Conservation (phyloP, 2,797 vertebrate species). For the Chaetodon trifasciatus region DNA sequence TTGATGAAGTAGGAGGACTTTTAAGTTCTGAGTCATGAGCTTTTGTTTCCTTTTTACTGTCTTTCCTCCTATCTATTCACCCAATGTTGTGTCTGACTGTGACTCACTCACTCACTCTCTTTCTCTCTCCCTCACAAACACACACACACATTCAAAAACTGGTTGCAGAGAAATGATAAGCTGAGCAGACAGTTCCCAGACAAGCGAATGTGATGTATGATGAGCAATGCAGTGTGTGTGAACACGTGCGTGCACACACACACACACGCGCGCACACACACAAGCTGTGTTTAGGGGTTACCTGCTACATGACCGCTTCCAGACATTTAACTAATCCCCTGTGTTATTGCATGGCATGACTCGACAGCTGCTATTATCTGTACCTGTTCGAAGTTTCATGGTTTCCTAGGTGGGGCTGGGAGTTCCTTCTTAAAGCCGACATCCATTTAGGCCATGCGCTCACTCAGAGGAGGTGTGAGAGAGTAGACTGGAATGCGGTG, state of each 20-base stretch:
- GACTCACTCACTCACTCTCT: constrained; percentile 54
- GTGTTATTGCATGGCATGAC: background rate
- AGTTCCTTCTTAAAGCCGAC: constrained; percentile 26
- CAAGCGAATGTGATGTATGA: constrained; percentile 47
- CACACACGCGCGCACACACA: background rate
- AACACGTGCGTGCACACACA: background rate
- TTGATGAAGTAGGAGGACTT: constrained; percentile 20
- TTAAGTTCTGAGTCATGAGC: constrained; percentile 63
- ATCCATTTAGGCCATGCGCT: constrained; percentile 19
- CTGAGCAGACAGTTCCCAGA: constrained; percentile 63
- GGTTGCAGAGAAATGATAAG: constrained; percentile 49
- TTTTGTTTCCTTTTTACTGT: constrained; percentile 58
- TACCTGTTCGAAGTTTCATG: constrained; percentile 36
- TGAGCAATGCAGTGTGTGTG: constrained; percentile 41
- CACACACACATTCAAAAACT: constrained; percentile 17
- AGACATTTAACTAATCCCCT: constrained; percentile 33
- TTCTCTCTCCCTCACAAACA: constrained; percentile 8
- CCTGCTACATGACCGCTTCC: background rate
- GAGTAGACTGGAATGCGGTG: constrained; percentile 64
- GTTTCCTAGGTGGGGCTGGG: constrained; percentile 15
- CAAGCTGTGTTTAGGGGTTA: constrained; percentile 4
- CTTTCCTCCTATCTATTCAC: constrained; percentile 40
- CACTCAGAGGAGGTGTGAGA: constrained; percentile 53
- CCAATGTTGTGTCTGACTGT: constrained; percentile 41
- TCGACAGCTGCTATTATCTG: background rate